Conservation (phyloP, 2,797 vertebrate species). For the Lepus townsendii region DNA sequence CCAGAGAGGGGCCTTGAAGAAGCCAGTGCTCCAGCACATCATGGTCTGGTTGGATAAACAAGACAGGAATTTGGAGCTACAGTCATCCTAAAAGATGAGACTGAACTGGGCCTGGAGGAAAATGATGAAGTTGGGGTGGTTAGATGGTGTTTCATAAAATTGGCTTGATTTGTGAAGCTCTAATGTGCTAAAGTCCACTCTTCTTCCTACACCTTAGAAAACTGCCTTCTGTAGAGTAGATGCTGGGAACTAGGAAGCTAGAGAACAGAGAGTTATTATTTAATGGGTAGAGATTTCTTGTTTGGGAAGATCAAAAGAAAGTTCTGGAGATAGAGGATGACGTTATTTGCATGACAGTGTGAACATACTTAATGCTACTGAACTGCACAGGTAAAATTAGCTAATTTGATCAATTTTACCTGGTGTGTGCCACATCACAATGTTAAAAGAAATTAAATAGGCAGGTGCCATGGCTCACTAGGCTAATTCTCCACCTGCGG, state of each 20-base stretch:
- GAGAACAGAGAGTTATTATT: neutral
- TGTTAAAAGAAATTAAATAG: neutral
- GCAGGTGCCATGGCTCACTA: no score
- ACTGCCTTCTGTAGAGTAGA: neutral
- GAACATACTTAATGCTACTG: neutral
- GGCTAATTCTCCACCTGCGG: no score
- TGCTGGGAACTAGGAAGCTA: neutral
- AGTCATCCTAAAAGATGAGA: neutral
- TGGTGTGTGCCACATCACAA: neutral
- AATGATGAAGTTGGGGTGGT: rapidly evolving
- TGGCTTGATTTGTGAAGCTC: neutral
- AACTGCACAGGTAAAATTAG: neutral
- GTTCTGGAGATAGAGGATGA: neutral
- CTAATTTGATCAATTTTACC: neutral
- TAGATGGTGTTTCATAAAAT: neutral
- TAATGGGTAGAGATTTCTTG: neutral
- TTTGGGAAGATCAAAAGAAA: neutral
- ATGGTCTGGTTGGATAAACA: neutral
- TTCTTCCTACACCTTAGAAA: neutral
- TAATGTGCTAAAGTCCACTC: neutral
- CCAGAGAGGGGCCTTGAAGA: neutral
- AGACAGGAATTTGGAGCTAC: rapidly evolving
- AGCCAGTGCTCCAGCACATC: neutral
- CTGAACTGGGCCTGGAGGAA: neutral
- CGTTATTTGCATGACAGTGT: neutral